Evolutionary conservation across 30 jellyfish, hydroid and myxozoan genomes (phyloP), one percentile per base, ranked within the genome.

Genomic region (Aurelia aurita complex sp. Pacific): DNA sequence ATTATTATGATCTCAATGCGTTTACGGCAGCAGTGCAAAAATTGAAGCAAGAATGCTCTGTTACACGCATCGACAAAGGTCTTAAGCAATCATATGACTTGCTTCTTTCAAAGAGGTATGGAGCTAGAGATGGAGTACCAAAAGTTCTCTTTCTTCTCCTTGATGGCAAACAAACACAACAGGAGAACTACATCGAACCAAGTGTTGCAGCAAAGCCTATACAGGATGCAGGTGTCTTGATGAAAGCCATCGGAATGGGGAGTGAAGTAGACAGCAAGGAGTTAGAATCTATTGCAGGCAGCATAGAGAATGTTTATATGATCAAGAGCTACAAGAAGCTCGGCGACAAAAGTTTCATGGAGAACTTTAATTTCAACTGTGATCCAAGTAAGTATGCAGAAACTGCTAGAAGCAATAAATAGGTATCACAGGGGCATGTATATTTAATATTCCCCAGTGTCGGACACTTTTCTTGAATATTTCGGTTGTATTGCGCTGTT

Each of bases 231-330:
- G 87, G 82, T 3, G 87, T 84, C 10, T 66, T 52, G 3, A 73
- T 73, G 10, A 73, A 43, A 18, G 93, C 87, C 6, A 84, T 84
- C 33, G 93, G 93, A 16, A 84, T 84, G 8, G 93, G 93, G 18
- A 72, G 77, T 53, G 46, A n/a, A 53, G 83, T 61, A 2, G 76
- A 84, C 14, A 70, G 87, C 12, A 63, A 64, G n/a, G 93, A 84
- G 17, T 69, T 84, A 64, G 93, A 73, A 46, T 17, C 80, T n/a
- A 84, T 84, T 17, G 64, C 87, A 4, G 93, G 93, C 12, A 84
- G 66, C 53, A 84, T 76, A 32, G 93, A 84, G 15, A 60, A 57
- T 74, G 93, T 84, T 14, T 84, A 72, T 55, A 23, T 77, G 61
- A 77, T 84, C 59, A 61, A 59, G n/a, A 57, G 73, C 40, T 84